A percentile compares a stretch with the other conserved stretches of the same genome.
phyloP scores from a whole-genome alignment of 2,113 vertebrate genomes.

The Oplegnathus fasciatus region DNA sequence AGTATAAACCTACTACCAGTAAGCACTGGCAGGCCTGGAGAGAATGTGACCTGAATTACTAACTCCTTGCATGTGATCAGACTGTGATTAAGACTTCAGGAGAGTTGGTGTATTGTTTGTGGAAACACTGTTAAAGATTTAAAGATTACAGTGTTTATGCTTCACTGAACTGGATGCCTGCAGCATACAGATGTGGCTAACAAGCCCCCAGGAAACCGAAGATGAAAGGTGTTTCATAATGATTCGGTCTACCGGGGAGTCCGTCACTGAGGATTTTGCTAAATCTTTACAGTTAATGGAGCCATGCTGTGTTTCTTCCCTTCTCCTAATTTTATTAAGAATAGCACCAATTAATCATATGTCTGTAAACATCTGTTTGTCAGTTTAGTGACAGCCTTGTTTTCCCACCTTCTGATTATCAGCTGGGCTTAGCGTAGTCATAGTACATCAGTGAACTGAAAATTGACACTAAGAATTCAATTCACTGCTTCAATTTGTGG shows the following conservation, averaged over 20 bases:
- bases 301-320: constrained; percentile 22
- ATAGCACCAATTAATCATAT: constrained; percentile 1
- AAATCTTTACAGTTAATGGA: constrained; percentile 49
- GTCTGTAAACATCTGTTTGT: constrained; percentile 41
- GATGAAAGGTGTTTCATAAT: constrained; percentile 50
- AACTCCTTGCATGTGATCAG: constrained; percentile 45
- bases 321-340: constrained; percentile 24
- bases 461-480: not conserved
- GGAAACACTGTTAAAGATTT: constrained; percentile 54
- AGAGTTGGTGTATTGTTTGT: constrained; percentile 50
- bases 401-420: constrained; percentile 1
- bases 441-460: not conserved
- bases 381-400: constrained; percentile 11
- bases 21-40: constrained; percentile 28
- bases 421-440: not conserved
- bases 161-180: constrained; percentile 21
- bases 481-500: not conserved
- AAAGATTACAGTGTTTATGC: constrained; percentile 62
- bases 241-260: constrained; percentile 37
- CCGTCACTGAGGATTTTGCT: constrained; percentile 23
- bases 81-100: constrained; percentile 56
- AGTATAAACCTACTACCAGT: constrained; percentile 44
- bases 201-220: constrained; percentile 35
- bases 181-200: constrained; percentile 60
- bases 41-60: constrained; percentile 51